phyloP scores from a whole-genome alignment of 2,888 invertebrate species.

The Colostygia pectinataria region DNA sequence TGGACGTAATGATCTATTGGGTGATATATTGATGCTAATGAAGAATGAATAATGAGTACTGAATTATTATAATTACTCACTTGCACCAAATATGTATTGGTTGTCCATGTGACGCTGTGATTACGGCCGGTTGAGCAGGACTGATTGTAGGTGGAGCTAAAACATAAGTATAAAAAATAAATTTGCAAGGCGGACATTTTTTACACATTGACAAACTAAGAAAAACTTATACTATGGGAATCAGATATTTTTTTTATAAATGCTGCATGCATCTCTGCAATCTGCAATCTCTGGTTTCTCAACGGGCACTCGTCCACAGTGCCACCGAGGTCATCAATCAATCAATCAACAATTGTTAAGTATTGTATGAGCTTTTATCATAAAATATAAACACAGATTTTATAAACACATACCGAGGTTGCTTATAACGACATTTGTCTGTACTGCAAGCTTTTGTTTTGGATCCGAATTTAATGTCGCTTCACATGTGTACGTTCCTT shows the following conservation, averaged over 20 bases:
- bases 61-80: slow-evolving; percentile 10
- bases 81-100: slow-evolving; percentile 7
- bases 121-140: not conserved
- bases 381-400: too few species aligned
- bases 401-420: slow-evolving; percentile 13
- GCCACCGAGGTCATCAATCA: too few species aligned
- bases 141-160: not conserved
- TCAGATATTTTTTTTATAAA: too few species aligned
- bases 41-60: too few species aligned
- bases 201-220: not conserved
- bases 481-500: slow-evolving; percentile 19
- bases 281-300: too few species aligned
- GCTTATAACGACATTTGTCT: slow-evolving; percentile 12
- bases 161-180: not conserved
- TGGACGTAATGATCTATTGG: too few species aligned
- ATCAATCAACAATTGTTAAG: too few species aligned
- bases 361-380: too few species aligned
- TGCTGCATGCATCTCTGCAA: too few species aligned
- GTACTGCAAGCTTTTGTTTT: not conserved
- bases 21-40: too few species aligned
- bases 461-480: slow-evolving; percentile 9
- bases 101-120: not conserved
- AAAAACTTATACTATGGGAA: too few species aligned
- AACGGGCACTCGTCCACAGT: too few species aligned
- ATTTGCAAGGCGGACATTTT: not conserved